Conservation (phyloP, 2,113 vertebrate species). For the Varanus komodoensis region DNA sequence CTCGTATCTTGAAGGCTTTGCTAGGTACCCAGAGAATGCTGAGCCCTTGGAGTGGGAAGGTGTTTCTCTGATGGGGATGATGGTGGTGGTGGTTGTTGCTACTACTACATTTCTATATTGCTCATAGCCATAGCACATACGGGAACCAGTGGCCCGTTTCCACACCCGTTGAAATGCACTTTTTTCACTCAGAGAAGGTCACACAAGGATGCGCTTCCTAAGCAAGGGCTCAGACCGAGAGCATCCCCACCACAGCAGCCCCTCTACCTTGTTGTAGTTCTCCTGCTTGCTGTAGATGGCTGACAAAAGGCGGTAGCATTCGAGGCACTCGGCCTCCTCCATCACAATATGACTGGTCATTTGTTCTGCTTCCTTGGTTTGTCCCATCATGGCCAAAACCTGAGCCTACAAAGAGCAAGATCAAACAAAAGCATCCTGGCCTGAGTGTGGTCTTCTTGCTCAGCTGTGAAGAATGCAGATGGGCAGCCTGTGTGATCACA, state of each 20-base stretch:
- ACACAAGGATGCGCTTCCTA: neutral
- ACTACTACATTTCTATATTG: too few species aligned
- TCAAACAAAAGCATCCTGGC: neutral
- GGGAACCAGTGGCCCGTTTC: neutral
- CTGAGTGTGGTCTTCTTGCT: neutral
- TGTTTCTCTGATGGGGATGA: neutral
- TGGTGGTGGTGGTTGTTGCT: too few species aligned
- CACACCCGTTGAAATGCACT: neutral
- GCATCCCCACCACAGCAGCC: neutral
- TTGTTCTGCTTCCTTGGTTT: conserved; percentile 84
- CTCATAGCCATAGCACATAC: neutral
- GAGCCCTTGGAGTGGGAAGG: neutral
- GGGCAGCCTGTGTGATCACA: neutral
- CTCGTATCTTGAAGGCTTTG: neutral
- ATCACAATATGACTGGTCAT: conserved; percentile 85
- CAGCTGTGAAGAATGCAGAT: neutral
- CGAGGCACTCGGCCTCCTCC: conserved; percentile 84
- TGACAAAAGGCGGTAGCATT: conserved; percentile 94
- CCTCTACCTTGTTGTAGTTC: conserved; percentile 83
- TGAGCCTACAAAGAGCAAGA: conserved; percentile 82
- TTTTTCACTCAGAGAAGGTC: neutral
- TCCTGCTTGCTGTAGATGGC: conserved; percentile 94
- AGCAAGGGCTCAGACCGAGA: neutral
- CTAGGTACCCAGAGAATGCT: neutral
- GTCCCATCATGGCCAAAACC: conserved; percentile 89